Evolutionary conservation across 2,888 invertebrate species (phyloP).

Genomic region (Eupithecia tripunctaria): DNA sequence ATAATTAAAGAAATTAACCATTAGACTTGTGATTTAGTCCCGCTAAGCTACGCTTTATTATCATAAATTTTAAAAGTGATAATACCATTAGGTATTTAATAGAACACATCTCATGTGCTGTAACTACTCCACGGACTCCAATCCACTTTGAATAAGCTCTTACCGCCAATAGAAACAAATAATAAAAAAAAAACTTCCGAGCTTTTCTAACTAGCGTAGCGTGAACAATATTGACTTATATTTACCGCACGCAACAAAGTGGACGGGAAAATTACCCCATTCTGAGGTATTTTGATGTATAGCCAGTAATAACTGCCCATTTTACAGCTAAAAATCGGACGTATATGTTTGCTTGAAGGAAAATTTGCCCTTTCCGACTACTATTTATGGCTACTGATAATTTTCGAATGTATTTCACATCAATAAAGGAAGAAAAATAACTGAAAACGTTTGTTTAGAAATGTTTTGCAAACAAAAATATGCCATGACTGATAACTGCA

Average conservation of each 20-base stretch:
- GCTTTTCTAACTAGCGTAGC: background rate
- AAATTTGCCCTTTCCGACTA: constrained; percentile 68
- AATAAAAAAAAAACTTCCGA: background rate
- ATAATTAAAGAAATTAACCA: too few species aligned
- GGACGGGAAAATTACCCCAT: constrained; percentile 71
- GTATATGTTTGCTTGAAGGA: constrained; percentile 67
- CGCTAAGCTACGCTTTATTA: too few species aligned
- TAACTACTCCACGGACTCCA: background rate
- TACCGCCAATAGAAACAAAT: background rate
- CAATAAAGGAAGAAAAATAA: background rate
- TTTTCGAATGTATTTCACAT: constrained; percentile 41
- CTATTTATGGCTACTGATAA: constrained; percentile 50
- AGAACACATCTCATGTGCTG: too few species aligned
- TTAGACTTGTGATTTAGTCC: too few species aligned
- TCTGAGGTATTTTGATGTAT: constrained; percentile 81
- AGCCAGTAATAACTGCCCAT: constrained; percentile 74
- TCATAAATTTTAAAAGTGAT: too few species aligned
- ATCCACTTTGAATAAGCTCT: too few species aligned
- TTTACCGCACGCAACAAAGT: constrained; percentile 45
- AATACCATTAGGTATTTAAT: too few species aligned
- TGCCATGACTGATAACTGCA: too few species aligned
- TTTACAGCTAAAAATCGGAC: constrained; percentile 76
- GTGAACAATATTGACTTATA: constrained; percentile 7
- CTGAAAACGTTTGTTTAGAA: too few species aligned
- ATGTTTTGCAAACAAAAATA: too few species aligned